Evolutionary conservation across 2,888 invertebrate species (phyloP).

Genomic region (Andrena trimmerana): DNA sequence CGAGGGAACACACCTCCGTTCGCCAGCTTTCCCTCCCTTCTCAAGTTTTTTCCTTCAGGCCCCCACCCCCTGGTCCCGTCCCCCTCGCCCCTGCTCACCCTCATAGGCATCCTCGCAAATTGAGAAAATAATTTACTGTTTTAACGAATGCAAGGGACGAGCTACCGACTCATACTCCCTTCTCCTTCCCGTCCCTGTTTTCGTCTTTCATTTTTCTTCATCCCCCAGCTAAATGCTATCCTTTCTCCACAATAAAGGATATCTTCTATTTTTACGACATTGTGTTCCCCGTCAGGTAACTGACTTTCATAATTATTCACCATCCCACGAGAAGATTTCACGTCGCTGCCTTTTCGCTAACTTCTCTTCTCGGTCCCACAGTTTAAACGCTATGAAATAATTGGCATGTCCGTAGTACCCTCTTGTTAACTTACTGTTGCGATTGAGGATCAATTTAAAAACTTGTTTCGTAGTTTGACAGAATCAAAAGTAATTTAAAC

Average conservation of each 20-base stretch:
- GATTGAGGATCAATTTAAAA: neutral
- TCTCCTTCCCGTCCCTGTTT: neutral
- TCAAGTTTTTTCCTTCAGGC: slow-evolving; percentile 49
- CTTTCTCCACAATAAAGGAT: too few relatives aligned
- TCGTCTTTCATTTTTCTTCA: neutral
- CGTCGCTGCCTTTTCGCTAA: too few relatives aligned
- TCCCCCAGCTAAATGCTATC: neutral
- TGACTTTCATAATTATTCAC: too few relatives aligned
- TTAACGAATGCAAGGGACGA: slow-evolving; percentile 59
- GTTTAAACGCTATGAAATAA: too few relatives aligned
- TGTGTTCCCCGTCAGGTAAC: too few relatives aligned
- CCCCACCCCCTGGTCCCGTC: slow-evolving; percentile 2
- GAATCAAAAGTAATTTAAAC: neutral
- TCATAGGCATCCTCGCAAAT: slow-evolving; percentile 75
- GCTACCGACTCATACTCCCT: neutral
- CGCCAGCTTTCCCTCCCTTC: slow-evolving; percentile 26
- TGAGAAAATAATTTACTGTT: slow-evolving; percentile 79
- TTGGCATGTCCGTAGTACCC: neutral
- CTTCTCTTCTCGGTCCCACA: too few relatives aligned
- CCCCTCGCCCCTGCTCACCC: slow-evolving; percentile 24
- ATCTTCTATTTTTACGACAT: too few relatives aligned
- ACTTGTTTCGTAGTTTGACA: neutral
- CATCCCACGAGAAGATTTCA: too few relatives aligned
- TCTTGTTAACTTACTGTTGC: too few relatives aligned
- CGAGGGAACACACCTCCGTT: slow-evolving; percentile 57